Conservation (phyloP, 2,113 vertebrate genomes). For the Syngnathoides biaculeatus region DNA sequence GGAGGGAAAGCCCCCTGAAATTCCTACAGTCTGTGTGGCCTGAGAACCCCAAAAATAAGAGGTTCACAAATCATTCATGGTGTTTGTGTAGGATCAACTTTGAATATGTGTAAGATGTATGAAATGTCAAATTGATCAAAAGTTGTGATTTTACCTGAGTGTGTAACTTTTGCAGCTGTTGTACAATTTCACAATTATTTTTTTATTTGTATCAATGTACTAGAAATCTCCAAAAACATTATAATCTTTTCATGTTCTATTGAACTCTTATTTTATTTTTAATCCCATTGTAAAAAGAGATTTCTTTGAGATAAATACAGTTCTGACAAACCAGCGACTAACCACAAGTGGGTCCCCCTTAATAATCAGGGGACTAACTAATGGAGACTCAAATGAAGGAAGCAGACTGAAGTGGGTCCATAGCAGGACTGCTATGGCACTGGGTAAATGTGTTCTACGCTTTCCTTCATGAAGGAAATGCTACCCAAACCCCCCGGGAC, state of each 20-base stretch:
- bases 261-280: background rate
- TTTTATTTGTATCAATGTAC: too few species aligned
- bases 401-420: constrained; percentile 43
- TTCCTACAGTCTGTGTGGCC: constrained; percentile 53
- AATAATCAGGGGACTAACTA: constrained; percentile 56
- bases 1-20: constrained; percentile 51
- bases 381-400: constrained; percentile 62
- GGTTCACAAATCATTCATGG: background rate
- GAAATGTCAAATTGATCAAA: background rate
- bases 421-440: constrained; percentile 23
- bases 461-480: constrained; percentile 50
- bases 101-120: background rate
- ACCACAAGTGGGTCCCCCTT: constrained; percentile 43
- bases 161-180: background rate
- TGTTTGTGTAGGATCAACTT: background rate
- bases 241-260: background rate
- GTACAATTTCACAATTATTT: background rate
- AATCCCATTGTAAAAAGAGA: background rate
- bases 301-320: constrained; percentile 7
- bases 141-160: background rate
- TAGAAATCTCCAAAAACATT: background rate
- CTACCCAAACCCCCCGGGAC: constrained; percentile 41
- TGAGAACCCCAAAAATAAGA: constrained; percentile 30
- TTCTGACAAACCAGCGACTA: constrained; percentile 46
- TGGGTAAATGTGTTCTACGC: constrained; percentile 16